Evolutionary conservation across 2,797 vertebrate genomes (phyloP), one percentile per base, ranked within the genome.

Genomic region (Eutrigla gurnardus): DNA sequence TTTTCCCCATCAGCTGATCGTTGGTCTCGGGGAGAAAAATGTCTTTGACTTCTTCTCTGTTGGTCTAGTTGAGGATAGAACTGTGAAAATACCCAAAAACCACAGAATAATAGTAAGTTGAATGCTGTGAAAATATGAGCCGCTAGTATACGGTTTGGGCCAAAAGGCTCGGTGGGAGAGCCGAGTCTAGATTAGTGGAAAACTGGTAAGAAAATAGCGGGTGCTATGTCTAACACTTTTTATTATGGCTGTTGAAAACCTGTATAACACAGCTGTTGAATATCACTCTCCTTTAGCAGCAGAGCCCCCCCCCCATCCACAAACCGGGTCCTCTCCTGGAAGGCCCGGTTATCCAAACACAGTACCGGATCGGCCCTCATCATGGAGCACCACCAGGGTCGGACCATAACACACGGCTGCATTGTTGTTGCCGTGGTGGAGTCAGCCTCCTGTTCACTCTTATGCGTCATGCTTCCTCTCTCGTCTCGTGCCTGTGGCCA

Each of bases 201-300:
- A 86, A 81, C 88, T 82, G 86, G 73, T 58, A 84, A 82, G 80
- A 88, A 90, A 88, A 88, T 90, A 83, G 81, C 77, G 81, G 85
- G 88, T 90, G 89, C 86, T 88, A 84, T 91, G 87, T 92, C 88
- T 87, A 77, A 90, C 87, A 89, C 87, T 73, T 91, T 90, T 87
- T 91, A 87, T 90, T 88, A 83, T 84, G 88, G 86, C 86, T 86
- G 86, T 86, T 88, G 87, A 84, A 86, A 90, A 90, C 80, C 88
- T 87, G 87, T 82, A 81, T 78, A 84, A 84, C 86, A 82, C 87
- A 92, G 89, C 89, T 91, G 88, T 88, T 90, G 87, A 88, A 88
- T 88, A 88, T 85, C 81, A 82, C 84, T 83, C 83, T 78, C 39
- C 71, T 88, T 70, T 71, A 85, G 66, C 70, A 66, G 72, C 66